Evolutionary conservation across 2,797 vertebrate species (phyloP).

Genomic region (Cheirogaleus major): DNA sequence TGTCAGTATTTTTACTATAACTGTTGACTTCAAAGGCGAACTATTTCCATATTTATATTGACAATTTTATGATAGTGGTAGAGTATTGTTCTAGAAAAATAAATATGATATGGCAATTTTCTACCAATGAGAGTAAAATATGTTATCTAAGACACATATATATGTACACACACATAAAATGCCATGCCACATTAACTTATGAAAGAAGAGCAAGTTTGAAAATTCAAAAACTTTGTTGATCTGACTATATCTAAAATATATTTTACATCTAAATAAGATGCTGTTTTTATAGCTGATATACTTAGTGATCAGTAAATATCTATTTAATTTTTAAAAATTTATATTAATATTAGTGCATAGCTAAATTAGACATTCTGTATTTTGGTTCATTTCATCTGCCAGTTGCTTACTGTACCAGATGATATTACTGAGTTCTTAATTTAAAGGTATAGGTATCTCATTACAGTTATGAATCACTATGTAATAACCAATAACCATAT

Average conservation of each 20-base stretch:
- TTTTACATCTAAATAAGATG: background rate
- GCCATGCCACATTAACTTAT: background rate
- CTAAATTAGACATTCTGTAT: background rate
- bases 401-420: background rate
- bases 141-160: background rate
- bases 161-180: background rate
- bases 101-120: background rate
- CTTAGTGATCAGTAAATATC: background rate
- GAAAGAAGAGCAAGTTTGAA: background rate
- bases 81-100: background rate
- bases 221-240: background rate
- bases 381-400: background rate
- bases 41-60: background rate
- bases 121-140: background rate
- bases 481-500: background rate
- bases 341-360: background rate
- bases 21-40: background rate
- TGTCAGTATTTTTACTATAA: background rate
- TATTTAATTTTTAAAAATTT: background rate
- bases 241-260: background rate
- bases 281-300: background rate
- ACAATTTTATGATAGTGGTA: conserved; percentile 17
- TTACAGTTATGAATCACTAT: background rate
- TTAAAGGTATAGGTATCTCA: background rate
- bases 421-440: background rate